Percentiles rank a stretch among this genome's conserved stretches.
Evolutionary conservation across 2,797 vertebrate species (phyloP).

Genomic region (Sparus aurata): DNA sequence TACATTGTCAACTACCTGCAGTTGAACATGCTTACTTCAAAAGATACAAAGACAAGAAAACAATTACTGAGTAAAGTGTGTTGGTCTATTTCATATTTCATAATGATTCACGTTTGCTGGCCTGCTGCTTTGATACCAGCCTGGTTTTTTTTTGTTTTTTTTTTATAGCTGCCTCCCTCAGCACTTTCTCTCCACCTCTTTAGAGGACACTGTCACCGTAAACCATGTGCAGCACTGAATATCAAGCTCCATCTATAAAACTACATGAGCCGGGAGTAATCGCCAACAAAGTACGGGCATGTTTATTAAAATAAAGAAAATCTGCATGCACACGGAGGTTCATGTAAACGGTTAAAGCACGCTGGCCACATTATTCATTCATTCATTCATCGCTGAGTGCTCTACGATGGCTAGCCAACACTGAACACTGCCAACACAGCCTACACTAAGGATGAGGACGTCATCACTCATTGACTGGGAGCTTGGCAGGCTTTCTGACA

Average conservation of each 20-base stretch:
- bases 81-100: slow-evolving; percentile 13
- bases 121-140: slow-evolving; percentile 6
- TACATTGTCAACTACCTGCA: background rate
- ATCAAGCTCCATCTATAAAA: slow-evolving; percentile 3
- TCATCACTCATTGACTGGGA: slow-evolving; percentile 11
- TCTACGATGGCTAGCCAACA: background rate
- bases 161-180: slow-evolving; percentile 21
- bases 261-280: background rate
- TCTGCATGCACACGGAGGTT: background rate
- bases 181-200: background rate
- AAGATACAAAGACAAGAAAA: background rate
- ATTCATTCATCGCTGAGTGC: background rate
- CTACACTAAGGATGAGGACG: background rate
- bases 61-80: background rate
- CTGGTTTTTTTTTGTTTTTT: background rate
- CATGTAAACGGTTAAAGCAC: background rate
- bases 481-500: slow-evolving; percentile 7
- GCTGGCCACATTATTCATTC: background rate
- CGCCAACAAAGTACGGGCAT: background rate
- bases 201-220: slow-evolving; percentile 7
- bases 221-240: slow-evolving; percentile 6
- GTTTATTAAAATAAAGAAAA: background rate
- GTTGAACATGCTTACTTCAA: background rate
- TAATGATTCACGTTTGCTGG: background rate
- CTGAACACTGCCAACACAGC: slow-evolving; percentile 5